Percentiles rank a stretch among this genome's conserved stretches.
phyloP scores from a whole-genome alignment of 92 coral and sea anemone genomes.

The Pocillopora grandis region DNA sequence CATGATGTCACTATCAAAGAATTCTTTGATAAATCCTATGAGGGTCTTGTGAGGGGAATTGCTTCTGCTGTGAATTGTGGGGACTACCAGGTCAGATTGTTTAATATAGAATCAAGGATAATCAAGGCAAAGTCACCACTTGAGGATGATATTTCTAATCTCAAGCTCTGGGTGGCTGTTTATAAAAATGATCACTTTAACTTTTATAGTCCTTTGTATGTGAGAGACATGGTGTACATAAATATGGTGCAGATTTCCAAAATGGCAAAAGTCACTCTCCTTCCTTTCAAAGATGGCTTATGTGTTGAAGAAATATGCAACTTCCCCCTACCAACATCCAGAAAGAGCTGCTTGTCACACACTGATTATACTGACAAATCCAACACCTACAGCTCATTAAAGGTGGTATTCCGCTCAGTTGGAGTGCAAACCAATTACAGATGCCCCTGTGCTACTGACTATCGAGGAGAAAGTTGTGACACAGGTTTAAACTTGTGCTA shows the following conservation, averaged over 20 bases:
- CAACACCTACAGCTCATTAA: conserved; percentile 61
- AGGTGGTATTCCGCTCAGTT: conserved; percentile 84
- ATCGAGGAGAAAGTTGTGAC: conserved; percentile 72
- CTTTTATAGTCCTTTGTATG: conserved; percentile 55
- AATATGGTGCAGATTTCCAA: conserved; percentile 59
- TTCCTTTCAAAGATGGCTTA: conserved; percentile 67
- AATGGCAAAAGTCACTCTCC: conserved; percentile 49
- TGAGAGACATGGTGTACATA: conserved; percentile 63
- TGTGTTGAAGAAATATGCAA: conserved; percentile 70
- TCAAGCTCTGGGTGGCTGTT: conserved; percentile 82
- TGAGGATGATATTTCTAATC: conserved; percentile 61
- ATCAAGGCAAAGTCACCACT: conserved; percentile 42
- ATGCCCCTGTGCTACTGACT: conserved; percentile 83
- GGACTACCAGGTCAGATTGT: conserved; percentile 72
- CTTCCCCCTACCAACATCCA: conserved; percentile 38
- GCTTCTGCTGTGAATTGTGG: conserved; percentile 53
- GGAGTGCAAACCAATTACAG: conserved; percentile 55
- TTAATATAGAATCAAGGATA: conserved; percentile 64
- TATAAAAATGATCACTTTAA: conserved; percentile 59
- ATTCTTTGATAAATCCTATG: conserved; percentile 71
- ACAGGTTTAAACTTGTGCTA: conserved; percentile 79
- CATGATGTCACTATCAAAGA: conserved; percentile 63
- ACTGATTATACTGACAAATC: conserved; percentile 54
- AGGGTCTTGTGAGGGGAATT: conserved; percentile 53
- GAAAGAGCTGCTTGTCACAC: conserved; percentile 61